Evolutionary conservation across 2,888 invertebrate species (phyloP), one percentile per base, ranked within the genome.

Genomic region (Pterostichus niger): DNA sequence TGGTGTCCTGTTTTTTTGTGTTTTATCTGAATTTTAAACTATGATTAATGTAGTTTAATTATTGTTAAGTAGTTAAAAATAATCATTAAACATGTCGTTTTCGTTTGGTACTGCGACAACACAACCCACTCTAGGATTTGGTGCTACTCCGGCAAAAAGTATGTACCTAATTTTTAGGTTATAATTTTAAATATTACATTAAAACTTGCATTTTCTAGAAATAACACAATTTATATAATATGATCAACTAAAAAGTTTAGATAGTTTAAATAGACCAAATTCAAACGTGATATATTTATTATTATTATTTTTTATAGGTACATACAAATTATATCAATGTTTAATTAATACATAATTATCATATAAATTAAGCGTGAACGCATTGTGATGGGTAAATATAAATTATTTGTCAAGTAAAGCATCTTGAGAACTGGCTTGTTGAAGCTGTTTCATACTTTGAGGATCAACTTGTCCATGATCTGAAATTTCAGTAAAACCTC

Each of bases 51-150:
- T 71, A 44, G 64, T 35, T 56, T 17, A 71, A 71, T 44, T 71
- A 40, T 15, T 17, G 40, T 15, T 44, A 71, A 40, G 33, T 64
- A 64, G 15, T 82, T 56, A 5, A 77, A 44, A 10, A n/a, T 73
- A 84, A 54, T 82, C 77, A 80, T 6, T 33, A 68, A 84, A 71
- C 79, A 87, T 88, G 88, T 86, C 88, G 61, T 89, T 88, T 85
- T 85, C 84, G 68, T 89, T 89, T 86, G 89, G 89, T 80, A 87
- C 59, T 84, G 78, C 83, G 54, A 86, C 40, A 49, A 44, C 82
- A 17, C 82, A 82, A 76, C 82, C 82, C 24, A 76, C 75, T 6
- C 40, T 71, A 9, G 82, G 82, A 9, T 82, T 82, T 31, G 82
- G 82, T 9, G 17, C 73, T 6, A 75, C 75, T 4, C 75, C 59